Conservation (phyloP, 2,797 vertebrate species). For the Pempheris klunzingeri region DNA sequence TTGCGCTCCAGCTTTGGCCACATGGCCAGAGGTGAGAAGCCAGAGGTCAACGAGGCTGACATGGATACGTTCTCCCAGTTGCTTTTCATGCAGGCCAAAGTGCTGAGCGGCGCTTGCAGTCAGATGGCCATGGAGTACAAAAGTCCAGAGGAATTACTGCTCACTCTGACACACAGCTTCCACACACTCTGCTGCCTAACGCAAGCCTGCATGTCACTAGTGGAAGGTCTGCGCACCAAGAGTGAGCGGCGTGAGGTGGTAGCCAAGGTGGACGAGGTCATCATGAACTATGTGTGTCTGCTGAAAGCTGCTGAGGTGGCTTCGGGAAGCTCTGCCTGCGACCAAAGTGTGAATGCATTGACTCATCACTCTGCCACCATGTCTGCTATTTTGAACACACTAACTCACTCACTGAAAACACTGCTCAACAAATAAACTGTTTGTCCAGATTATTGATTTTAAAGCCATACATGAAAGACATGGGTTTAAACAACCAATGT, state of each 20-base stretch:
- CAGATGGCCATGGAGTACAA: conserved; percentile 92
- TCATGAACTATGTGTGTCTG: conserved; percentile 92
- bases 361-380: conserved; percentile 92
- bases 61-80: conserved; percentile 89
- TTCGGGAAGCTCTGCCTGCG: conserved; percentile 85
- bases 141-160: conserved; percentile 93
- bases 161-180: conserved; percentile 95
- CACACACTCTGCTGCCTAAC: conserved; percentile 95
- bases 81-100: conserved; percentile 91
- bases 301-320: conserved; percentile 91
- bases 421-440: conserved; percentile 91
- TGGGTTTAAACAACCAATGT: conserved; percentile 84
- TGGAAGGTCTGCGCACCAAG: conserved; percentile 90
- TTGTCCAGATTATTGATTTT: conserved; percentile 92
- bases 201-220: conserved; percentile 94
- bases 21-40: conserved; percentile 72
- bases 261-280: conserved; percentile 90
- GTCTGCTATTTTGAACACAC: conserved; percentile 93
- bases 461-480: conserved; percentile 96
- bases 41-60: conserved; percentile 83
- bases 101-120: conserved; percentile 92
- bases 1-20: conserved; percentile 86
- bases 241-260: conserved; percentile 89
- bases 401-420: conserved; percentile 94
- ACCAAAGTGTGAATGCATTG: conserved; percentile 91